Percentiles rank a stretch among this genome's conserved stretches.
Conservation (phyloP, 2,797 vertebrate genomes). For the Pagetopsis macropterus region DNA sequence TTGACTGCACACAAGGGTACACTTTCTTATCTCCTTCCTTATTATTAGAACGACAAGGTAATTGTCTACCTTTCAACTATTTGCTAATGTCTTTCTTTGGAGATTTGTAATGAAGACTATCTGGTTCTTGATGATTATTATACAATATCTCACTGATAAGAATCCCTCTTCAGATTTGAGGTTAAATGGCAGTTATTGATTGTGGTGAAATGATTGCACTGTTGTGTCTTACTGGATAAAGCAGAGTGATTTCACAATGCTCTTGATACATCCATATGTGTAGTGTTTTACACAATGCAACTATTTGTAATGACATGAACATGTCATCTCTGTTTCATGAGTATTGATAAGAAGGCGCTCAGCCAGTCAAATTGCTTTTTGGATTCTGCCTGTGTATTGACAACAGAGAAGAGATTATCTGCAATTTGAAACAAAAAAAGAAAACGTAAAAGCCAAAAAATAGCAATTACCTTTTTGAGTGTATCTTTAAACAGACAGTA, state of each 20-base stretch:
- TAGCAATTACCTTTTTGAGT: slow-evolving; percentile 46
- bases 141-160: slow-evolving; percentile 36
- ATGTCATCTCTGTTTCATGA: slow-evolving; percentile 53
- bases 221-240: slow-evolving; percentile 40
- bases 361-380: slow-evolving; percentile 18
- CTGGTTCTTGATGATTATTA: slow-evolving; percentile 35
- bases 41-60: slow-evolving; percentile 34
- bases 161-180: slow-evolving; percentile 48
- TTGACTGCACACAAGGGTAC: slow-evolving; percentile 28
- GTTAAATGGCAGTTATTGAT: slow-evolving; percentile 68
- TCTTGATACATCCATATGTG: slow-evolving; percentile 43
- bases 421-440: slow-evolving; percentile 14
- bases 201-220: slow-evolving; percentile 47
- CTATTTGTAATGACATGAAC: slow-evolving; percentile 49
- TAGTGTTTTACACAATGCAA: slow-evolving; percentile 40
- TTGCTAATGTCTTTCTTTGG: slow-evolving; percentile 36
- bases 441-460: slow-evolving; percentile 31
- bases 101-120: slow-evolving; percentile 36
- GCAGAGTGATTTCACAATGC: slow-evolving; percentile 37
- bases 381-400: slow-evolving; percentile 13
- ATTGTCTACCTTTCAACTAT: slow-evolving; percentile 38
- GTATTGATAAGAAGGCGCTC: slow-evolving; percentile 23
- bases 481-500: slow-evolving; percentile 63
- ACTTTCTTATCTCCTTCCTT: slow-evolving; percentile 39
- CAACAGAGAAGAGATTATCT: slow-evolving; percentile 25